phyloP scores from a whole-genome alignment of 2,113 vertebrate species.

The Pangasianodon hypophthalmus region DNA sequence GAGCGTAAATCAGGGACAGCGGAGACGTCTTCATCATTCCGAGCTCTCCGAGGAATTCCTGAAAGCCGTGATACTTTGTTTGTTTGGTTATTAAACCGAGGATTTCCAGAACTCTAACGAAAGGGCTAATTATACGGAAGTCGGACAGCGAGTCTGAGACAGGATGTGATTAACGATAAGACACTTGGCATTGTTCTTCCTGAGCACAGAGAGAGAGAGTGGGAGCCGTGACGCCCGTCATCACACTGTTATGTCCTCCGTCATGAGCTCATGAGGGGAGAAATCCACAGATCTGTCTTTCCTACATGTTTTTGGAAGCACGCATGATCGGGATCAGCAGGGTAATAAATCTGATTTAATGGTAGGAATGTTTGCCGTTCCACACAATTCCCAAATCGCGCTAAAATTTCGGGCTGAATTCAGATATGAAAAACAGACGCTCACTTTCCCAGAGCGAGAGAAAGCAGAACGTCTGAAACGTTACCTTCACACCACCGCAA shows the following conservation, averaged over 20 bases:
- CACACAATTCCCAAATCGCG: background rate
- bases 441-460: background rate
- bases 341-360: conserved; percentile 24
- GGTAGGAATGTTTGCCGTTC: background rate
- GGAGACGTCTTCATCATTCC: background rate
- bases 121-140: conserved; percentile 4
- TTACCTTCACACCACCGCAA: background rate
- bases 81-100: background rate
- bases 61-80: background rate
- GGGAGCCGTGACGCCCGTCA: background rate
- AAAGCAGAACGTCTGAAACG: background rate
- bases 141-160: background rate
- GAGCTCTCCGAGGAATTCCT: background rate
- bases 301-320: background rate
- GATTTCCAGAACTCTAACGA: conserved; percentile 2
- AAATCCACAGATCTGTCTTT: background rate
- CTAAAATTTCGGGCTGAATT: background rate
- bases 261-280: background rate
- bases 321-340: background rate
- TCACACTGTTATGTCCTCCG: conserved; percentile 6
- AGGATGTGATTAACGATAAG: conserved; percentile 32
- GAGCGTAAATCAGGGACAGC: background rate
- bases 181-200: conserved; percentile 20
- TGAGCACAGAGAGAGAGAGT: background rate
- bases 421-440: conserved; percentile 7